phyloP scores from a whole-genome alignment of 2,113 vertebrate species.

The Hyperoodon ampullatus region DNA sequence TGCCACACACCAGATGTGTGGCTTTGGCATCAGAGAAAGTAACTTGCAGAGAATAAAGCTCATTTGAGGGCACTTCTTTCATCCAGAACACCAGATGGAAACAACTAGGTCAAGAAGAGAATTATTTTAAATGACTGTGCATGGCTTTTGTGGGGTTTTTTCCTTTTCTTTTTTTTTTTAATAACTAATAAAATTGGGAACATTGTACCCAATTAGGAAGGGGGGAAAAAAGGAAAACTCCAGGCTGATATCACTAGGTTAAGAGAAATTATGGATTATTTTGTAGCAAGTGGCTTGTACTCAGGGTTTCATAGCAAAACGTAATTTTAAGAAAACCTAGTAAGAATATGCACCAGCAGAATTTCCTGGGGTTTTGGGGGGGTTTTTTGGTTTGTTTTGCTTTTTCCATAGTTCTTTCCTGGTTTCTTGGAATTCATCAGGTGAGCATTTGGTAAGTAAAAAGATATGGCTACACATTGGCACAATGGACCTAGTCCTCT shows the following conservation, averaged over 20 bases:
- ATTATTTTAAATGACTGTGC: neutral
- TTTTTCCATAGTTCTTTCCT: neutral
- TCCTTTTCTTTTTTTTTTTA: neutral
- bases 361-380: neutral
- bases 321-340: constrained; percentile 17
- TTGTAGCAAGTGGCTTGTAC: neutral
- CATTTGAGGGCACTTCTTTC: neutral
- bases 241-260: neutral
- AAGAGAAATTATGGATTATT: neutral
- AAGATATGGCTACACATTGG: neutral
- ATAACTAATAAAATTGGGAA: neutral
- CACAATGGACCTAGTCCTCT: neutral
- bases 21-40: constrained; percentile 17
- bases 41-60: constrained; percentile 21
- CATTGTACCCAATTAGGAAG: neutral
- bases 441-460: neutral
- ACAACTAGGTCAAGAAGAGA: neutral
- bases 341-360: neutral
- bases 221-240: neutral
- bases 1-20: neutral
- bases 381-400: neutral
- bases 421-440: neutral
- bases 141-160: neutral
- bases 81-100: neutral
- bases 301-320: neutral